Conservation (phyloP, 2,888 invertebrate species). For the Theretra japonica region DNA sequence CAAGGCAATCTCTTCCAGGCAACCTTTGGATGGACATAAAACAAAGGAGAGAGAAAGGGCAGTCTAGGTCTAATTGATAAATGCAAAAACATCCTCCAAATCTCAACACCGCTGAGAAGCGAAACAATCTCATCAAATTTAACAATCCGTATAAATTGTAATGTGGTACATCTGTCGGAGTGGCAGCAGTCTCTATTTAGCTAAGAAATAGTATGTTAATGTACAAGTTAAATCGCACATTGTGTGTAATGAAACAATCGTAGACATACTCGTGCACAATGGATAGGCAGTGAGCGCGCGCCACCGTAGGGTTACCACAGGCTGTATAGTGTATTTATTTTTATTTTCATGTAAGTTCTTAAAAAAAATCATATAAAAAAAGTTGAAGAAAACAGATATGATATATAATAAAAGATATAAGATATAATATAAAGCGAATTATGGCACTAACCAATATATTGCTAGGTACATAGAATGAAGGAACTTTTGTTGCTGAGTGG, state of each 20-base stretch:
- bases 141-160: neutral
- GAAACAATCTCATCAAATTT: conserved; percentile 6
- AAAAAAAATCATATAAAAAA: too few species aligned
- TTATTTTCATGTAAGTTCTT: neutral
- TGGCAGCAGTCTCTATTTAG: conserved; percentile 19
- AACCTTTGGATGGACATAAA: too few species aligned
- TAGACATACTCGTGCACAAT: conserved; percentile 42
- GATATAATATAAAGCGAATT: too few species aligned
- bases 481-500: too few species aligned
- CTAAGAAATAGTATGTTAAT: conserved; percentile 31
- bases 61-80: too few species aligned
- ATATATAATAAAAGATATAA: too few species aligned
- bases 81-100: too few species aligned
- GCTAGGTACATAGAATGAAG: too few species aligned
- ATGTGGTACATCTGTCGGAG: conserved; percentile 11
- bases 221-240: conserved; percentile 44
- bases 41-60: too few species aligned
- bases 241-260: conserved; percentile 50
- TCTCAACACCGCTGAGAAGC: neutral
- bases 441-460: too few species aligned
- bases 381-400: too few species aligned
- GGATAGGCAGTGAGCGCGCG: conserved; percentile 32
- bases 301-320: conserved; percentile 12
- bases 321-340: neutral
- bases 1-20: too few species aligned